Conservation (phyloP, 2,888 invertebrate genomes). For the Pseudococcus viburni region DNA sequence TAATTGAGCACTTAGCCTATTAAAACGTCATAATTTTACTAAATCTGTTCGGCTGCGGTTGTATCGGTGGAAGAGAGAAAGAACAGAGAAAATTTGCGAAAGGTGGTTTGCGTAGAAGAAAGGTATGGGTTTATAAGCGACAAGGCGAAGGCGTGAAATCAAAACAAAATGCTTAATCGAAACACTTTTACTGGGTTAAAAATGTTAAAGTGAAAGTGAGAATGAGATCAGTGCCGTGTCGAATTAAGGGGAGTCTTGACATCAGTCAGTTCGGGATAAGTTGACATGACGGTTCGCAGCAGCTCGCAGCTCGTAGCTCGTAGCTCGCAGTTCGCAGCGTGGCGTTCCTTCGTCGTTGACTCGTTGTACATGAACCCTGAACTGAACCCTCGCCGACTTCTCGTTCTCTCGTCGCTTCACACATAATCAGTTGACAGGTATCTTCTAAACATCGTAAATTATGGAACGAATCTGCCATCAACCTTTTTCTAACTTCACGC, state of each 20-base stretch:
- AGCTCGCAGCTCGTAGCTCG: not conserved
- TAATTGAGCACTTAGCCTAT: too few relatives aligned
- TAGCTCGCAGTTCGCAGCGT: not conserved
- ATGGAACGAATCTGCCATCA: conserved; percentile 64
- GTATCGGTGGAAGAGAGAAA: not conserved
- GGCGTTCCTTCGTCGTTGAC: conserved; percentile 40
- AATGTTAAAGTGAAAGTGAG: conserved; percentile 65
- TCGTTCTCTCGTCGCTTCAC: conserved; percentile 53
- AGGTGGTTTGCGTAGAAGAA: too few relatives aligned
- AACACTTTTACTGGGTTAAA: conserved; percentile 62
- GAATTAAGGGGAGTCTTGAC: conserved; percentile 65
- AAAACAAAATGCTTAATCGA: conserved; percentile 63
- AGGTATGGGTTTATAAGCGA: too few relatives aligned
- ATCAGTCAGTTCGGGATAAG: conserved; percentile 62
- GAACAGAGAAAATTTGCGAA: not conserved
- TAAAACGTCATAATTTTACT: too few relatives aligned
- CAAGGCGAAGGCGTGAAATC: conserved; percentile 58
- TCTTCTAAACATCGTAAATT: conserved; percentile 66
- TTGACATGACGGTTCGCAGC: conserved; percentile 64
- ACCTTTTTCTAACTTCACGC: conserved; percentile 64
- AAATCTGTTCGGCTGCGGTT: too few relatives aligned
- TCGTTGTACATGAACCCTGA: not conserved
- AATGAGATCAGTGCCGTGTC: conserved; percentile 65
- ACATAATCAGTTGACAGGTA: conserved; percentile 66
- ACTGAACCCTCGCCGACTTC: conserved; percentile 57